These are phyloP conservation scores for Python bivittatus DNA, from an alignment of 2,113 vertebrate species.

Conservation along the genomic window DNA sequence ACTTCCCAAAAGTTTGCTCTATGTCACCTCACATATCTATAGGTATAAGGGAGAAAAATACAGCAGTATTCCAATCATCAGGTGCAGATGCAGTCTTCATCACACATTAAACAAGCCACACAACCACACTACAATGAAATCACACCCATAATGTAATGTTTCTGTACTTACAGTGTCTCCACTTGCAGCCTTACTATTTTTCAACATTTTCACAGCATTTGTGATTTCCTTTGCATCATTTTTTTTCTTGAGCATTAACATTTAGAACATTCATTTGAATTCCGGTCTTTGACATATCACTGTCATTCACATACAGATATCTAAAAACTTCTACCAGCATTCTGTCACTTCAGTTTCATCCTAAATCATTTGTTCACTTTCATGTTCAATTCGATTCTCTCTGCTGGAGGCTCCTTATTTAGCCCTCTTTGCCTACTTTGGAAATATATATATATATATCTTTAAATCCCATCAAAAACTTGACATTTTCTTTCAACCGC, in stretches of 20 bases:
- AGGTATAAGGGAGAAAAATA: background rate
- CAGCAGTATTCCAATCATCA: background rate
- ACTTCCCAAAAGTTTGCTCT: background rate
- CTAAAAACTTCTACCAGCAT: background rate
- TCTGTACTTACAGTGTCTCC: background rate
- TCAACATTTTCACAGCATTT: background rate
- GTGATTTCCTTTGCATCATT: background rate
- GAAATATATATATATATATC: background rate
- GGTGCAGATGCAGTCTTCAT: background rate
- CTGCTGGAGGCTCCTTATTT: background rate
- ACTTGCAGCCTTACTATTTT: background rate
- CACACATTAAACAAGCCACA: background rate
- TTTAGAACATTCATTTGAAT: background rate
- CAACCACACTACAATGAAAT: background rate
- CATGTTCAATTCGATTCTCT: background rate
- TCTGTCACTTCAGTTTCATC: background rate
- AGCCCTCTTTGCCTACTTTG: background rate
- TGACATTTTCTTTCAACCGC: background rate
- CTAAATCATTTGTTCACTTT: background rate
- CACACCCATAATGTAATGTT: background rate
- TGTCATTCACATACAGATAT: background rate
- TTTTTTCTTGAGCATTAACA: background rate
- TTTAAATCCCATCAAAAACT: background rate
- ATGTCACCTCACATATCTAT: background rate
- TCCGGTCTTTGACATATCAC: background rate